Evolutionary conservation across 2,113 vertebrate species (phyloP), one percentile per base, ranked within the genome.

Genomic region (Siniperca chuatsi): DNA sequence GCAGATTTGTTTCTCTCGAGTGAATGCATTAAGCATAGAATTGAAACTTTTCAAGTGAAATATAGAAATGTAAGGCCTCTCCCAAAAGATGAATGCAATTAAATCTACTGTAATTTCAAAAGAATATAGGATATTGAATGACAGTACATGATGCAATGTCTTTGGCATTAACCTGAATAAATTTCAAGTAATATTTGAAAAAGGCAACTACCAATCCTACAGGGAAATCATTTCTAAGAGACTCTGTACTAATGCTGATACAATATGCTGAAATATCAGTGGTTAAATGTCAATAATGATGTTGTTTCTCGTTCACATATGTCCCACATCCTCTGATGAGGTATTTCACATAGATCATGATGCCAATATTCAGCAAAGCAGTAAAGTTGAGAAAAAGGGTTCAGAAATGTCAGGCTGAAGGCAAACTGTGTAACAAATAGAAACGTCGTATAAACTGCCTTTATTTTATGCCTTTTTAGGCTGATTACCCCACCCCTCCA

Each of bases 101-200:
- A 37, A 40, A 87, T 67, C 16, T 25, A 40, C 20, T 6, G 4
- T 13, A 42, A 23, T 61, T 76, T 79, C 37, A 76, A 20, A 68
- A 44, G n/a, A 78, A 52, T 60, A 76, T 2, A 71, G 60, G 16
- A 42, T 48, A 65, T 1, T 82, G 20, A 82, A 81, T 79, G 61
- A 81, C 23, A 70, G 54, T 42, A 25, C 15, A 70, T 40, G 29
- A 18, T 57, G 18, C 64, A 64, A 40, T 64, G 1, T 64, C 33
- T 40, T 66, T 58, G 66, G 60, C 40, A 60, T 77, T 54, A 42
- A 61, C 62, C 20, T 71, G 61, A 77, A 77, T 29, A 60, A 8
- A 70, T 71, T 78, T 83, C 72, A 79, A 85, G 84, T 64, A 74
- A 71, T 35, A 75, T 23, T 69, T 4, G 3, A 37, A 65, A 65